Evolutionary conservation across 2,888 invertebrate genomes (phyloP), one percentile per base, ranked within the genome.

Genomic region (Alviniconcha strummeri): DNA sequence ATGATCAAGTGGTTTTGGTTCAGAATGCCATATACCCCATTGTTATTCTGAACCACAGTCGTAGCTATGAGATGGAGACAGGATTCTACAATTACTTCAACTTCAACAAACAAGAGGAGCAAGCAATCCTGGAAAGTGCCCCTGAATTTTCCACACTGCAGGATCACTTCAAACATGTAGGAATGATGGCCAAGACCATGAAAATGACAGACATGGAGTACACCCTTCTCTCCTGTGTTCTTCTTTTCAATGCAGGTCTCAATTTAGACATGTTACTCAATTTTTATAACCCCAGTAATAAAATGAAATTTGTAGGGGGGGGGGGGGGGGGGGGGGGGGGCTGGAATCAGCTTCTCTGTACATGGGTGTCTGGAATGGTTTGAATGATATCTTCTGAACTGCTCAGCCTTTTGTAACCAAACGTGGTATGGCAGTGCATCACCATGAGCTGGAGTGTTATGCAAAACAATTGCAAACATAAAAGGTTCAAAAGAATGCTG

Each of bases 21-120:
- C 91, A 91, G 84, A 87, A 86, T n/a, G 89, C 90, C 57, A 89
- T 91, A 81, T 93, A 92, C 84, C 90, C 91, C 5, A 87, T 93
- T 13, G 90, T 91, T n/a, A 84, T 92, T 55, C 83, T 91, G 77
- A 88, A 90, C 79, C 88, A 90, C 79, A 88, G 91, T 17, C 86
- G 89, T 77, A 83, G 85, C n/a, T 92, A 89, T 85, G 89, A 91
- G 82, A 82, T 87, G 5, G 87, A 86, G n/a, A 91, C 90, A 1
- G 88, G 88, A 56, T 84, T 86, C 56, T 90, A 89, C 85, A 90
- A 89, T 87, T 93, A 90, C 86, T 92, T 92, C 84, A 89, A 90
- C 81, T 90, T 90, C 84, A 87, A 87, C 9, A 81, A 85, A 36
- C 84, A 82, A 57, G 90, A 91, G 82, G 86, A 87, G 76, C 82